phyloP scores from a whole-genome alignment of 92 coral and sea anemone species.

The Blastomussa wellsi region DNA sequence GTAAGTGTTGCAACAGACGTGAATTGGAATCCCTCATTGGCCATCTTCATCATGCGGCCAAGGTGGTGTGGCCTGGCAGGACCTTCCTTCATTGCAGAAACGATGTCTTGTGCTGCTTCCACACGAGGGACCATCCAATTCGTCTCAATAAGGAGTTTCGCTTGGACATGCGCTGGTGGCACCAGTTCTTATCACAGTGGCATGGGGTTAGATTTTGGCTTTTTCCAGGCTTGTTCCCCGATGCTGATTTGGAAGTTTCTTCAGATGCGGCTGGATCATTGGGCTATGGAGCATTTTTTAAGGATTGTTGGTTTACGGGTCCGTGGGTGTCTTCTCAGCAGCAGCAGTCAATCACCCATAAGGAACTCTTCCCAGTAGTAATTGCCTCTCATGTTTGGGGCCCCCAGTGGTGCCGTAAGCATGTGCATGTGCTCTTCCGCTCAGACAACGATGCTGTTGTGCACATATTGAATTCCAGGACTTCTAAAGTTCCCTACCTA shows the following conservation, averaged over 20 bases:
- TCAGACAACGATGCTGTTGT: conserved; percentile 62
- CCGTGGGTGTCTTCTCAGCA: neutral
- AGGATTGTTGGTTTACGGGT: neutral
- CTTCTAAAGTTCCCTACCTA: conserved; percentile 34
- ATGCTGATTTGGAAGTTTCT: conserved; percentile 5
- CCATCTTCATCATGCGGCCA: conserved; percentile 53
- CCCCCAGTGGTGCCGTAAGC: conserved; percentile 16
- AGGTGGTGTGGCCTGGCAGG: conserved; percentile 54
- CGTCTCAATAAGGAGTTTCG: too few relatives aligned
- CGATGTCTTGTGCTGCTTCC: conserved; percentile 50
- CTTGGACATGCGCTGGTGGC: too few relatives aligned
- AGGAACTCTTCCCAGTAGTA: neutral
- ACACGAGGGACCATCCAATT: conserved; percentile 36
- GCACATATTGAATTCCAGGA: conserved; percentile 43
- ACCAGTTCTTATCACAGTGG: too few relatives aligned
- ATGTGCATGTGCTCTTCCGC: conserved; percentile 1
- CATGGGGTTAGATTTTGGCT: conserved; percentile 28
- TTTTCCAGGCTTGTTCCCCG: conserved; percentile 15
- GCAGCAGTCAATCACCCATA: neutral
- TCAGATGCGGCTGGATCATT: conserved; percentile 35
- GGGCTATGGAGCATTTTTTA: neutral
- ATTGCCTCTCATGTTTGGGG: neutral
- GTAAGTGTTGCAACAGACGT: conserved; percentile 20
- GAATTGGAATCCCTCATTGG: too few relatives aligned
- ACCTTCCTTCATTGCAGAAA: conserved; percentile 48